These are phyloP conservation scores for Pyrochroa serraticornis DNA, from an alignment of 2,888 invertebrate genomes.

Conservation along the genomic window DNA sequence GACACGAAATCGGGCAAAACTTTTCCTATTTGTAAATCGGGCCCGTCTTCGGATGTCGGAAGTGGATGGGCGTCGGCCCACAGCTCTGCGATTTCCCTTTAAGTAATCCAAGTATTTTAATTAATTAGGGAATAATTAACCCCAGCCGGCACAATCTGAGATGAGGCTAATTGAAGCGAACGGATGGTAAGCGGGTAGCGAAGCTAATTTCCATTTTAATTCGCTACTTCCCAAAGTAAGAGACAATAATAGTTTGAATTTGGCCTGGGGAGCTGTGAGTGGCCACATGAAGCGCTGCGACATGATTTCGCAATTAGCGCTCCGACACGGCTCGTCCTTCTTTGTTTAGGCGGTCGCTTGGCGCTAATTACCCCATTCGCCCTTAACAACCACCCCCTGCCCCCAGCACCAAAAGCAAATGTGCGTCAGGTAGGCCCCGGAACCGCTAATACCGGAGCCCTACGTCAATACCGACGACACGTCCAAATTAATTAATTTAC, in stretches of 20 bases:
- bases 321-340: constrained; percentile 29
- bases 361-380: constrained; percentile 16
- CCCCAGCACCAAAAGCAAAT: too few species aligned
- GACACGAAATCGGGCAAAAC: too few species aligned
- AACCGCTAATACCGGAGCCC: too few species aligned
- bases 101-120: constrained; percentile 39
- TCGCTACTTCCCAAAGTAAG: constrained; percentile 30
- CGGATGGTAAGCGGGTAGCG: constrained; percentile 30
- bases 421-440: too few species aligned
- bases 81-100: constrained; percentile 9
- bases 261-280: constrained; percentile 39
- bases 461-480: too few species aligned
- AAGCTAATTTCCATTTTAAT: constrained; percentile 32
- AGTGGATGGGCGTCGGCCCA: too few species aligned
- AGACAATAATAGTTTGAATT: constrained; percentile 47
- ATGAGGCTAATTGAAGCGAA: constrained; percentile 46
- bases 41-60: too few species aligned
- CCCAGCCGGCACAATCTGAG: constrained; percentile 41
- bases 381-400: too few species aligned
- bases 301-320: constrained; percentile 46
- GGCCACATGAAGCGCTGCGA: constrained; percentile 42
- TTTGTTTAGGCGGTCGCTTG: constrained; percentile 26
- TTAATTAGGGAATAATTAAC: constrained; percentile 48
- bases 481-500: too few species aligned
- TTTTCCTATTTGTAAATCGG: too few species aligned